These are phyloP conservation scores for Pandion haliaetus DNA, from an alignment of 2,113 vertebrate species.

Conservation along the genomic window DNA sequence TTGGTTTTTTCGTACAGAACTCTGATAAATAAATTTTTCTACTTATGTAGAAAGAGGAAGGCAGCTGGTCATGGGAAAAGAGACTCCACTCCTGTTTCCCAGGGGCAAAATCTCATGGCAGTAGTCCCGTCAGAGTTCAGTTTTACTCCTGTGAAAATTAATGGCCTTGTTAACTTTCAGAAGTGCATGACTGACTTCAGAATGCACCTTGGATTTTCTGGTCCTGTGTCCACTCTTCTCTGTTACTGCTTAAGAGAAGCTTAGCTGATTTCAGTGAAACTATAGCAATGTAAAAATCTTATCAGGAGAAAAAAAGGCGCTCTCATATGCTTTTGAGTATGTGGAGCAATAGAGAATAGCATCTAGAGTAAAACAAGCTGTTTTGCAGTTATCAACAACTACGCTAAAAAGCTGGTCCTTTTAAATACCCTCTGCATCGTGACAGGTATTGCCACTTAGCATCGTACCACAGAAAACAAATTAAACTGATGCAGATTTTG, in stretches of 20 bases:
- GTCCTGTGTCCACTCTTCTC: neutral
- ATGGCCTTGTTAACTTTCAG: neutral
- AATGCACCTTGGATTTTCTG: neutral
- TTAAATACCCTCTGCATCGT: neutral
- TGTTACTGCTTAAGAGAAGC: neutral
- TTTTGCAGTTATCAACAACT: neutral
- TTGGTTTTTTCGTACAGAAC: neutral
- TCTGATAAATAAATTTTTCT: neutral
- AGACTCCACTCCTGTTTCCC: neutral
- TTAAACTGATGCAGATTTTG: neutral
- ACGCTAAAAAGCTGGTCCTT: neutral
- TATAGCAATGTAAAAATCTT: neutral
- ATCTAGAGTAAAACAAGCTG: neutral
- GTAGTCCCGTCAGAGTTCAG: neutral
- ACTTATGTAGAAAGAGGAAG: neutral
- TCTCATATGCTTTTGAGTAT: neutral
- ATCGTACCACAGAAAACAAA: neutral
- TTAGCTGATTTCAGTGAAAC: neutral
- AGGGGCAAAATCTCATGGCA: neutral
- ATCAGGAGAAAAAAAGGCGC: neutral
- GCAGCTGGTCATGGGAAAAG: neutral
- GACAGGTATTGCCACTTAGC: neutral
- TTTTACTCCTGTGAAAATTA: neutral
- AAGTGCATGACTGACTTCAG: neutral
- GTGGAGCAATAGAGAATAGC: too few species aligned